Conservation (phyloP, 2,797 vertebrate genomes). For the Anguilla anguilla region DNA sequence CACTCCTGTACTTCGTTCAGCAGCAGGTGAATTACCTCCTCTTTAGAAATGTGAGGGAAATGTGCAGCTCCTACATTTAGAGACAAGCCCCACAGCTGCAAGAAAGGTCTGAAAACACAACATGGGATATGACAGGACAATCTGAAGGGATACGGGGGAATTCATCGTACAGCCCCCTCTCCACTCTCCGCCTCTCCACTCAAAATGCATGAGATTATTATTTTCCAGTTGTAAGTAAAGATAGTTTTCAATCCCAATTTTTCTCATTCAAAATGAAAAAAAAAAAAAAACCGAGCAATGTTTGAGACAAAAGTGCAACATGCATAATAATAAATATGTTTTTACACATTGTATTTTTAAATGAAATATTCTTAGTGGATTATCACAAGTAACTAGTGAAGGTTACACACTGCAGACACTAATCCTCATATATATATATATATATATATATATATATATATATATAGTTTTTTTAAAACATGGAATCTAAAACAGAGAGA, state of each 20-base stretch:
- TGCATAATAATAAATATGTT: neutral
- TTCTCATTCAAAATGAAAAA: neutral
- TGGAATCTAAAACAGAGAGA: neutral
- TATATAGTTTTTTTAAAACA: neutral
- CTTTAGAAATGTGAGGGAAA: neutral
- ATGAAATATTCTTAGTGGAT: neutral
- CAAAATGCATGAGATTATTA: neutral
- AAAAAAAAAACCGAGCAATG: neutral
- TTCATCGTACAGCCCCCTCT: neutral
- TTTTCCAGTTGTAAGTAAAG: neutral
- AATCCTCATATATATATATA: too few relatives aligned
- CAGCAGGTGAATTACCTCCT: neutral
- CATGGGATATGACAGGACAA: neutral
- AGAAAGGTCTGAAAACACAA: neutral
- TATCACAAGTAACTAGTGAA: too few relatives aligned
- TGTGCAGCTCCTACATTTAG: neutral
- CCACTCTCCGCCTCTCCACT: neutral
- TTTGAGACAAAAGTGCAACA: neutral
- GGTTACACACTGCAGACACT: too few relatives aligned
- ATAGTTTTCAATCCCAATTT: neutral
- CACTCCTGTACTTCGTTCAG: neutral
- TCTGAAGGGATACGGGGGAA: neutral
- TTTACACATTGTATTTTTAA: neutral
- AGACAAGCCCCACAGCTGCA: neutral
- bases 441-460: neutral